Percentiles rank a stretch among this genome's conserved stretches.
Evolutionary conservation across 2,113 vertebrate genomes (phyloP).

Genomic region (Patagioenas fasciata): DNA sequence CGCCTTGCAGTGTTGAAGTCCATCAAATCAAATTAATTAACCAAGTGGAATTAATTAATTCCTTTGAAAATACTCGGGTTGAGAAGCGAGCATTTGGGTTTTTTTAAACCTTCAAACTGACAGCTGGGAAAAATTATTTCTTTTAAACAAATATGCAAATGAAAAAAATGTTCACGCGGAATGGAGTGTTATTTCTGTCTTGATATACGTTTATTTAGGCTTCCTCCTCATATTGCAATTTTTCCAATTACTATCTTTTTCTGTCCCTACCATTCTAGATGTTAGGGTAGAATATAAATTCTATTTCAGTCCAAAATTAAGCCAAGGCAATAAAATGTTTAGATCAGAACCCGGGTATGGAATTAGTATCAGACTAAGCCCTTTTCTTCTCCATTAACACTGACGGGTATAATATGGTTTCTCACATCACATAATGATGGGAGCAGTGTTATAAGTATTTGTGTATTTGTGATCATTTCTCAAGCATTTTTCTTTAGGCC

Average conservation of each 20-base stretch:
- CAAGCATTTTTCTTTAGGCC: background rate
- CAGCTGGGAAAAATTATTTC: background rate
- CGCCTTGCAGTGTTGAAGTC: background rate
- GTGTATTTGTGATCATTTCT: background rate
- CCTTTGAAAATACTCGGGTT: background rate
- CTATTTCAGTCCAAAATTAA: background rate
- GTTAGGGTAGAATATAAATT: background rate
- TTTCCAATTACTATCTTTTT: background rate
- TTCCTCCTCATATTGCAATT: background rate
- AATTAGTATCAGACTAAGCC: background rate
- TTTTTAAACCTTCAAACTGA: background rate
- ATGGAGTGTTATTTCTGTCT: background rate
- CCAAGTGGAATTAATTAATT: conserved; percentile 29
- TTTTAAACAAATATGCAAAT: background rate
- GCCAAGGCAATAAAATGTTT: background rate
- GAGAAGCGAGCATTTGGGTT: background rate
- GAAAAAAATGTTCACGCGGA: background rate
- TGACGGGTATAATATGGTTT: background rate
- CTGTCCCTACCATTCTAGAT: background rate
- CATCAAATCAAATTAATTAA: conserved; percentile 35
- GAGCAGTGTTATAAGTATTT: background rate
- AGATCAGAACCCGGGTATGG: background rate
- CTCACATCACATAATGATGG: background rate
- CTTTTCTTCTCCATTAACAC: background rate
- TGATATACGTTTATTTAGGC: background rate